phyloP scores from a whole-genome alignment of 2,797 vertebrate genomes.

The Chaunax sp. region DNA sequence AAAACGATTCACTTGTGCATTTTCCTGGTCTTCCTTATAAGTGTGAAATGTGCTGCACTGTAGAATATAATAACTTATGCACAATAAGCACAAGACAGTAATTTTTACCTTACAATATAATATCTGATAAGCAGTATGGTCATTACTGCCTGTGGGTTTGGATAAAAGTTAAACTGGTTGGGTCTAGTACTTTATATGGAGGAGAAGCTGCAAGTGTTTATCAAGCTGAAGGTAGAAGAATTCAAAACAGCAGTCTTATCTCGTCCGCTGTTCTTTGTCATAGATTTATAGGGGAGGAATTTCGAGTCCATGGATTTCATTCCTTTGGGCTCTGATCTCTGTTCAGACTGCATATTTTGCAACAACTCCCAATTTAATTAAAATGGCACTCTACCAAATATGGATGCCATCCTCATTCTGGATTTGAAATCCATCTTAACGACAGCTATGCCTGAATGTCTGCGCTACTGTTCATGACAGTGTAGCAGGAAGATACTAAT shows the following conservation, averaged over 20 bases:
- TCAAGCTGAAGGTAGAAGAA: constrained; percentile 74
- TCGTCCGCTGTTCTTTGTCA: constrained; percentile 64
- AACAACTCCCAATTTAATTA: constrained; percentile 61
- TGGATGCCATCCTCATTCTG: constrained; percentile 23
- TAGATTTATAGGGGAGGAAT: constrained; percentile 74
- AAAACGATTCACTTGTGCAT: background rate
- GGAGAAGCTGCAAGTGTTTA: constrained; percentile 68
- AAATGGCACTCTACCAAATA: constrained; percentile 39
- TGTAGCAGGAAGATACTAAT: constrained; percentile 44
- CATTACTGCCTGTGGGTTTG: constrained; percentile 66
- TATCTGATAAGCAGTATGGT: constrained; percentile 66
- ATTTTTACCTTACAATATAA: constrained; percentile 58
- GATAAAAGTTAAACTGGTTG: constrained; percentile 69
- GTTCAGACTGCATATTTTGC: constrained; percentile 47
- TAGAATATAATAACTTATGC: constrained; percentile 48
- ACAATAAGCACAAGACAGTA: constrained; percentile 26
- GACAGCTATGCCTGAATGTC: constrained; percentile 31
- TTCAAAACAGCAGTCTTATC: constrained; percentile 77
- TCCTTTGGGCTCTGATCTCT: constrained; percentile 55
- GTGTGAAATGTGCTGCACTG: constrained; percentile 13
- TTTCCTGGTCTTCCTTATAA: background rate
- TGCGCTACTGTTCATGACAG: constrained; percentile 35
- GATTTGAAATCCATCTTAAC: constrained; percentile 54
- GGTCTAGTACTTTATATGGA: constrained; percentile 64
- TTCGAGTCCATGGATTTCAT: constrained; percentile 63